phyloP scores from a whole-genome alignment of 2,888 invertebrate genomes.

The Drosophila rellima region DNA sequence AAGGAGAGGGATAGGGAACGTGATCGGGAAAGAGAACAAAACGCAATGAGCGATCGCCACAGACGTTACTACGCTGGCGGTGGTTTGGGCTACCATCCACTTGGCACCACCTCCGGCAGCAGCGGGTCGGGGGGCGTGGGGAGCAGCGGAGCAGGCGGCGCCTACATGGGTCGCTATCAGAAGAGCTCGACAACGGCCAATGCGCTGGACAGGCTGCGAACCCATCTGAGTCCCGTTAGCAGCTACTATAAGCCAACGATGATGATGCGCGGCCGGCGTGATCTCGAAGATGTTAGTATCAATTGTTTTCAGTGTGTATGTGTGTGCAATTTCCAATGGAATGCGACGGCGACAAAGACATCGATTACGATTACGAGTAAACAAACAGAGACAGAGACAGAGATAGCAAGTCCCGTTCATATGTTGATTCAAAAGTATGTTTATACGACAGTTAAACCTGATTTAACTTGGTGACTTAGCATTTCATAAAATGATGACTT shows the following conservation, averaged over 20 bases:
- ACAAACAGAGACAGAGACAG: constrained; percentile 14
- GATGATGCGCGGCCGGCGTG: constrained; percentile 82
- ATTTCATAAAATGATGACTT: too few relatives aligned
- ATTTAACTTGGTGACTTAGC: too few relatives aligned
- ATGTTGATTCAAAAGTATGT: too few relatives aligned
- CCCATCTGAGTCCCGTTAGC: constrained; percentile 85
- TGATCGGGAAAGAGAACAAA: constrained; percentile 46
- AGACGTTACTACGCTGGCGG: constrained; percentile 84
- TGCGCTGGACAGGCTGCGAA: constrained; percentile 84
- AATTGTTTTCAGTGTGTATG: constrained; percentile 26
- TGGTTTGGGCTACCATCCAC: constrained; percentile 73
- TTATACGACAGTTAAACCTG: too few relatives aligned
- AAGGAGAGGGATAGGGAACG: constrained; percentile 39
- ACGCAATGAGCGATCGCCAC: constrained; percentile 84
- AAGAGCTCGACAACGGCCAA: constrained; percentile 83
- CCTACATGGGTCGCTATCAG: constrained; percentile 80
- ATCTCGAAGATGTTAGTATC: constrained; percentile 84
- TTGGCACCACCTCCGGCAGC: constrained; percentile 33
- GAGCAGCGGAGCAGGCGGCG: constrained; percentile 46
- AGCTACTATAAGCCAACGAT: constrained; percentile 85
- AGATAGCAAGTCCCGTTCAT: too few relatives aligned
- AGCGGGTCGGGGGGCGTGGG: constrained; percentile 32
- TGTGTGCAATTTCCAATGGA: too few relatives aligned
- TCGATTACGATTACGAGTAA: constrained; percentile 7
- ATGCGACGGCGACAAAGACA: constrained; percentile 1